Evolutionary conservation across 2,113 vertebrate genomes (phyloP).

Genomic region (Daubentonia madagascariensis): DNA sequence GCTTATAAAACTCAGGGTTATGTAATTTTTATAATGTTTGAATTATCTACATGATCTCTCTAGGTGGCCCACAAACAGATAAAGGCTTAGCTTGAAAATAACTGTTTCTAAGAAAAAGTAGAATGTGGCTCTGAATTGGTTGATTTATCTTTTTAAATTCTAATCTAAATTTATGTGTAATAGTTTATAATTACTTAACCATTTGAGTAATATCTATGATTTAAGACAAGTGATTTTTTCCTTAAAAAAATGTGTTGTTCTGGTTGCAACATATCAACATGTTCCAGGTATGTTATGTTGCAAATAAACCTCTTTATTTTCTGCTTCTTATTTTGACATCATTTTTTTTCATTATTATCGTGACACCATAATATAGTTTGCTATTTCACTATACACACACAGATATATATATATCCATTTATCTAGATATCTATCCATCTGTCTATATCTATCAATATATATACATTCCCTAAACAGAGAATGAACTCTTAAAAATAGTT

Average conservation of each 20-base stretch:
- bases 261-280: not conserved
- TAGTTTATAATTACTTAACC: not conserved
- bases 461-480: not conserved
- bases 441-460: not conserved
- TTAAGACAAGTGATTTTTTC: not conserved
- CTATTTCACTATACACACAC: not conserved
- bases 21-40: not conserved
- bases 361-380: not conserved
- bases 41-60: not conserved
- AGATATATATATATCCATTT: not conserved
- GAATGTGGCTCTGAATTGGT: not conserved
- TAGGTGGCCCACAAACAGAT: not conserved
- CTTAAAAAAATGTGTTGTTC: not conserved
- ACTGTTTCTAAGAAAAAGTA: not conserved
- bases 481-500: not conserved
- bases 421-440: not conserved
- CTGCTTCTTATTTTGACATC: not conserved
- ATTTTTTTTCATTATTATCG: not conserved
- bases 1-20: not conserved
- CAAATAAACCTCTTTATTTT: not conserved
- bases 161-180: not conserved
- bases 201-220: not conserved
- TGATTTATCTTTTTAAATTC: conserved; percentile 9
- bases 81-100: not conserved
- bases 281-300: not conserved